These are phyloP conservation scores for Leptodactylus fallax DNA, from an alignment of 2,797 vertebrate genomes.

Conservation along the genomic window DNA sequence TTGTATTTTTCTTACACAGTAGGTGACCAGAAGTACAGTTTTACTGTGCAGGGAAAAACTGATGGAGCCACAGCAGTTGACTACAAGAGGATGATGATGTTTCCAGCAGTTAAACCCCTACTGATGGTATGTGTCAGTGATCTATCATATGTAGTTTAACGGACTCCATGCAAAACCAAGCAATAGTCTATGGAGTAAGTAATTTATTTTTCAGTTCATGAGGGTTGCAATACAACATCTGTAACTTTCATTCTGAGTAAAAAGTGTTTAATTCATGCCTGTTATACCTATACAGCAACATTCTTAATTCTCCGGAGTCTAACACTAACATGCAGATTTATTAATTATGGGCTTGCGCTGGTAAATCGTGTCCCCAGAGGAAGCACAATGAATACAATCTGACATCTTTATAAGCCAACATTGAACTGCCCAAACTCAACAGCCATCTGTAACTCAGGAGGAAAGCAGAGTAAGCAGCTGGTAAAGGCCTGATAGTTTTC, in stretches of 20 bases:
- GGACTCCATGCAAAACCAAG: not conserved
- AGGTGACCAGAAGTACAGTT: no score
- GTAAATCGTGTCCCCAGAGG: conserved; percentile 49
- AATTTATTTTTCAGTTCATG: not conserved
- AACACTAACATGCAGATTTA: conserved; percentile 52
- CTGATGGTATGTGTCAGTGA: not conserved
- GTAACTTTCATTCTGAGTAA: conserved; percentile 14
- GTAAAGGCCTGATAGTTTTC: conserved; percentile 48
- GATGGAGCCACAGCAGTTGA: no score
- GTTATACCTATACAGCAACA: conserved; percentile 37
- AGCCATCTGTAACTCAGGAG: conserved; percentile 36
- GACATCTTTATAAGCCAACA: conserved; percentile 62
- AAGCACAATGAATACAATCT: conserved; percentile 56
- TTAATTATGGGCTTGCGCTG: conserved; percentile 58
- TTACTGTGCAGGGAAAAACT: no score
- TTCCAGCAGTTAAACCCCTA: not conserved
- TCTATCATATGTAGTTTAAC: no score
- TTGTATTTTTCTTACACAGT: no score
- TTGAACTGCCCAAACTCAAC: conserved; percentile 44
- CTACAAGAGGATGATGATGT: not conserved
- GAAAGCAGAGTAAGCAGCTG: conserved; percentile 48
- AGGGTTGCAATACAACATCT: not conserved
- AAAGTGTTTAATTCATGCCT: conserved; percentile 29
- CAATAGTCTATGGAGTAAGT: not conserved
- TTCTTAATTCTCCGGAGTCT: conserved; percentile 35